Percentiles rank a stretch among this genome's conserved stretches.
Evolutionary conservation across 2,113 vertebrate genomes (phyloP).

Genomic region (Boulengeromyrus knoepffleri): DNA sequence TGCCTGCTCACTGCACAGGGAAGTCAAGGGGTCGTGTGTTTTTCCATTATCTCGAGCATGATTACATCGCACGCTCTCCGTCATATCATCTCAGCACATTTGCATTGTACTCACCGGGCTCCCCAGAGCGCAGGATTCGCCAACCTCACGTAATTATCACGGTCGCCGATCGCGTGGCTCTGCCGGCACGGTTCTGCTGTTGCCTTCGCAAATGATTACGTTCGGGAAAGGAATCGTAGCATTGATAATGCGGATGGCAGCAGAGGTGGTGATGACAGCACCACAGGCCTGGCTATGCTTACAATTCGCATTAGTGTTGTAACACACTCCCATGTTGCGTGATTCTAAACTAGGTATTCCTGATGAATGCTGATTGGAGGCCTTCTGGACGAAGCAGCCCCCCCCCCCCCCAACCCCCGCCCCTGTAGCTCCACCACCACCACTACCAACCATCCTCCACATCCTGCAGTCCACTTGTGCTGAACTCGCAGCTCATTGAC

Average conservation of each 20-base stretch:
- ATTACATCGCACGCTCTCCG: slow-evolving; percentile 9
- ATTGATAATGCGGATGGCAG: no score
- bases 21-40: neutral
- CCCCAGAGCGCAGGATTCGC: neutral
- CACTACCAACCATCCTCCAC: neutral
- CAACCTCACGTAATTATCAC: neutral
- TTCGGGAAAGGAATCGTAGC: neutral
- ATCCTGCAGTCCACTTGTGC: neutral
- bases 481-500: neutral
- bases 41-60: slow-evolving; percentile 2
- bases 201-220: neutral
- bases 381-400: neutral
- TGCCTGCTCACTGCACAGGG: neutral
- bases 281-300: neutral
- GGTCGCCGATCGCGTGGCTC: neutral
- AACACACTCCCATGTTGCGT: neutral
- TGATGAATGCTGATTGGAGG: neutral
- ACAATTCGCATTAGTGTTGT: neutral
- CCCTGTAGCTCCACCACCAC: neutral
- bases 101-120: neutral
- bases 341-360: neutral
- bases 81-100: slow-evolving; percentile 8
- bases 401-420: no score
- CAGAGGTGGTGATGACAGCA: neutral
- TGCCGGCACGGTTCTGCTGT: neutral